Evolutionary conservation across 2,797 vertebrate species (phyloP).

Genomic region (Parauchenoglanis punctatus): DNA sequence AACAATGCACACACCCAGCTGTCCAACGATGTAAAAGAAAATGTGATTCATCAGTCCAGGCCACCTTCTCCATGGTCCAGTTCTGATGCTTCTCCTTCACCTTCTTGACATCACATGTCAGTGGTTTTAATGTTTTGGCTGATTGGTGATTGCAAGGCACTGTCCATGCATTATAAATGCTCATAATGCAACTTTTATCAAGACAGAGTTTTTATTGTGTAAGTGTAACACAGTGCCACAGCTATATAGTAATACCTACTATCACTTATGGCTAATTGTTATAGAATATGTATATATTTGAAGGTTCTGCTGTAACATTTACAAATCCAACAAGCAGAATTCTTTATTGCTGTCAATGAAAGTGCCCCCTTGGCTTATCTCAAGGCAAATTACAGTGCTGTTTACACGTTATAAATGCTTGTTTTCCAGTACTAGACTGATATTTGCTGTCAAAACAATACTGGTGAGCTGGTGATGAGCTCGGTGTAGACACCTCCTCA

Average conservation of each 20-base stretch:
- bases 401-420: conserved; percentile 57
- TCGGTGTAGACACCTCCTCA: conserved; percentile 45
- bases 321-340: neutral
- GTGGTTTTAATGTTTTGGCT: no score
- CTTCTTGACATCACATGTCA: no score
- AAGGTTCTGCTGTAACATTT: neutral
- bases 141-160: neutral
- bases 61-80: no score
- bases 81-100: no score
- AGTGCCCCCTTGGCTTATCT: neutral
- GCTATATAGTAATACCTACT: neutral
- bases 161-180: neutral
- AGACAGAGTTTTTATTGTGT: neutral
- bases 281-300: neutral
- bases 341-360: conserved; percentile 13
- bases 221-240: neutral
- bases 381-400: conserved; percentile 1
- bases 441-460: conserved; percentile 73
- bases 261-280: neutral
- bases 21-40: no score
- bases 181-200: neutral
- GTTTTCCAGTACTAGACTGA: conserved; percentile 64
- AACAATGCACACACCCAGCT: no score
- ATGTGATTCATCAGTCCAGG: no score
- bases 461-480: conserved; percentile 39